These are phyloP conservation scores for Parotocinclus haroldoi DNA, from an alignment of 2,797 vertebrate species.

Conservation along the genomic window DNA sequence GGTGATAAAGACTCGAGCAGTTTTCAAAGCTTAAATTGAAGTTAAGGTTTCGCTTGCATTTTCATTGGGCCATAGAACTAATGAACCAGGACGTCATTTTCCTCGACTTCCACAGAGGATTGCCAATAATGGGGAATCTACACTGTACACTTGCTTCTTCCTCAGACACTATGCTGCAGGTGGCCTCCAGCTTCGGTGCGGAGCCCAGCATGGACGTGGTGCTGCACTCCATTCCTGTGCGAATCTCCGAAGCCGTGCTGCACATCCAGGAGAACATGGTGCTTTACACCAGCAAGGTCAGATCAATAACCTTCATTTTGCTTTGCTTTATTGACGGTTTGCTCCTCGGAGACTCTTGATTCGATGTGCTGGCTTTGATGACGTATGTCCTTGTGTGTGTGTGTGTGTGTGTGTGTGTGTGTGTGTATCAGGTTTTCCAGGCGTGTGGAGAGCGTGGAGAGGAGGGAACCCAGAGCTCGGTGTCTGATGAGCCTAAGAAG, in stretches of 20 bases:
- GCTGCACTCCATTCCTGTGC: conserved; percentile 77
- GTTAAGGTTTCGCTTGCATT: too few relatives aligned
- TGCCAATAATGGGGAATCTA: too few relatives aligned
- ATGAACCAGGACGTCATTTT: too few relatives aligned
- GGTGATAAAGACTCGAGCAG: too few relatives aligned
- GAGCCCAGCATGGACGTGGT: conserved; percentile 77
- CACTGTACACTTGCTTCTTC: not conserved
- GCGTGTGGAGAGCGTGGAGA: conserved; percentile 78
- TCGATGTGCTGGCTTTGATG: too few relatives aligned
- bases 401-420: conserved; percentile 24
- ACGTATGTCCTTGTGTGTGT: not conserved
- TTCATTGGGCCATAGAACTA: too few relatives aligned
- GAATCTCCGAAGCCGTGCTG: conserved; percentile 82
- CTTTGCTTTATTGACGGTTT: too few relatives aligned
- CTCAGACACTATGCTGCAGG: conserved; percentile 84
- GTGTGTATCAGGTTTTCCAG: conserved; percentile 78
- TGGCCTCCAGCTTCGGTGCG: conserved; percentile 82
- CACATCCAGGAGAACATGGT: conserved; percentile 83
- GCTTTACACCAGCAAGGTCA: conserved; percentile 82
- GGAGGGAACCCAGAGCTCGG: conserved; percentile 62
- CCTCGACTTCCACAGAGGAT: too few relatives aligned
- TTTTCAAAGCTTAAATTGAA: too few relatives aligned
- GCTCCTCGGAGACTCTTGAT: too few relatives aligned
- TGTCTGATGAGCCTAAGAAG: conserved; percentile 68
- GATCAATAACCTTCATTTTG: conserved; percentile 1